phyloP scores from a whole-genome alignment of 2,113 vertebrate species.

The Neopipo cinnamomea region DNA sequence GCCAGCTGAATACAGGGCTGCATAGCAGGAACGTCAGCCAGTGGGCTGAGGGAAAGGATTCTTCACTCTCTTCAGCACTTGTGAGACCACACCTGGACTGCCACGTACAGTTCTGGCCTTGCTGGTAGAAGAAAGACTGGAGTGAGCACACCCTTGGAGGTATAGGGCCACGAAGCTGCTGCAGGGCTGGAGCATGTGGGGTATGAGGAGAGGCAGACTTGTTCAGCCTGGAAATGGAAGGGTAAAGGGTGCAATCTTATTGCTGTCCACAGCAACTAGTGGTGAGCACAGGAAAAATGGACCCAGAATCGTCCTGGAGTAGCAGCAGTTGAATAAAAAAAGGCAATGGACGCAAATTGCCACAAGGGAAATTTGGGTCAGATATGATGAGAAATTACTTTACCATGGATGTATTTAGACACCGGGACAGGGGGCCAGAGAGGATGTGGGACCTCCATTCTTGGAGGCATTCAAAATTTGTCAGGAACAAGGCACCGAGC shows the following conservation, averaged over 20 bases:
- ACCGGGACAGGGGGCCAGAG: not conserved
- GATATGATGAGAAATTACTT: not conserved
- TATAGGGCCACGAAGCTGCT: not conserved
- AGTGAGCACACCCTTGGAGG: not conserved
- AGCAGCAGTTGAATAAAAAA: not conserved
- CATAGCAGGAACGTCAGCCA: rapidly evolving
- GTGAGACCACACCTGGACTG: not conserved
- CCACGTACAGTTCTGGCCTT: not conserved
- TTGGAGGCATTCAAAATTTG: not conserved
- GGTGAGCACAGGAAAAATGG: not conserved
- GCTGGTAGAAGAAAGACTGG: not conserved
- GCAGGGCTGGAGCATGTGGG: rapidly evolving
- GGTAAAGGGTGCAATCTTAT: not conserved
- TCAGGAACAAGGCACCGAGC: not conserved
- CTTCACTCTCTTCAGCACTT: not conserved
- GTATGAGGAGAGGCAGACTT: not conserved
- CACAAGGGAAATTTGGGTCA: not conserved
- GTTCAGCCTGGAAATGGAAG: not conserved
- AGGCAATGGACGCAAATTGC: not conserved
- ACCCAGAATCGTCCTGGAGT: not conserved
- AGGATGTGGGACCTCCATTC: not conserved
- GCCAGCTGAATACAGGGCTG: not conserved
- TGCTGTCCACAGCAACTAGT: not conserved
- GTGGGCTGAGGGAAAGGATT: not conserved
- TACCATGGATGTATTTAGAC: not conserved